phyloP scores from a whole-genome alignment of 1,140 invertebrate genomes.

The Gryon sp. region DNA sequence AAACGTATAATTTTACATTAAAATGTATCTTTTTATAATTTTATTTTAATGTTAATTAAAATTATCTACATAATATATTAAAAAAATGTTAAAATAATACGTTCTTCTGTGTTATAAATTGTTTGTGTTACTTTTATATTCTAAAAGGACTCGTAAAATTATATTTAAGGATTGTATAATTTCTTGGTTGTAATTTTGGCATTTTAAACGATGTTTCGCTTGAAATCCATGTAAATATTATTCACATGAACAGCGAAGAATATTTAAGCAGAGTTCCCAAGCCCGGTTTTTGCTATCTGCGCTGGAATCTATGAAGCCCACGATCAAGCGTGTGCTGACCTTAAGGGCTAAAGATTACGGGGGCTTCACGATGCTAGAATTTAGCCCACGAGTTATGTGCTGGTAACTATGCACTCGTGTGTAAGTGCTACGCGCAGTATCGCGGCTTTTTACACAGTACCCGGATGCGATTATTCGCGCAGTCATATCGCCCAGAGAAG shows the following conservation, averaged over 20 bases:
- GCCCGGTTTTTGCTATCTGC: slow-evolving; percentile 61
- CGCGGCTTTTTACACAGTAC: slow-evolving; percentile 22
- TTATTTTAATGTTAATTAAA: no score
- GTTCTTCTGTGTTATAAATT: no score
- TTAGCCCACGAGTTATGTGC: slow-evolving; percentile 60
- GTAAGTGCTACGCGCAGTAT: slow-evolving; percentile 29
- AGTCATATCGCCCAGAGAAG: slow-evolving; percentile 50
- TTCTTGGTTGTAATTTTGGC: background rate
- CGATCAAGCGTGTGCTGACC: slow-evolving; percentile 71
- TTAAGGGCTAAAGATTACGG: slow-evolving; percentile 75
- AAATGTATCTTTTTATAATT: no score
- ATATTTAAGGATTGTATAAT: no score
- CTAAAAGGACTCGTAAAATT: no score
- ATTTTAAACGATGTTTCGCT: background rate
- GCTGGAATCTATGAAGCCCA: slow-evolving; percentile 63
- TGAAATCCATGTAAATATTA: slow-evolving; percentile 37
- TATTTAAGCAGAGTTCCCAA: slow-evolving; percentile 66
- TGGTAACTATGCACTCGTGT: slow-evolving; percentile 36
- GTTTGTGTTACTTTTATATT: no score
- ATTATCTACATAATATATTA: no score
- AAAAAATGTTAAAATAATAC: no score
- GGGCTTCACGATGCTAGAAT: slow-evolving; percentile 71
- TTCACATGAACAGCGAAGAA: slow-evolving; percentile 32
- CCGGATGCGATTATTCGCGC: slow-evolving; percentile 59
- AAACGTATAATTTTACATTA: no score